Evolutionary conservation across 2,113 vertebrate species (phyloP).

Genomic region (Tonatia bakeri): DNA sequence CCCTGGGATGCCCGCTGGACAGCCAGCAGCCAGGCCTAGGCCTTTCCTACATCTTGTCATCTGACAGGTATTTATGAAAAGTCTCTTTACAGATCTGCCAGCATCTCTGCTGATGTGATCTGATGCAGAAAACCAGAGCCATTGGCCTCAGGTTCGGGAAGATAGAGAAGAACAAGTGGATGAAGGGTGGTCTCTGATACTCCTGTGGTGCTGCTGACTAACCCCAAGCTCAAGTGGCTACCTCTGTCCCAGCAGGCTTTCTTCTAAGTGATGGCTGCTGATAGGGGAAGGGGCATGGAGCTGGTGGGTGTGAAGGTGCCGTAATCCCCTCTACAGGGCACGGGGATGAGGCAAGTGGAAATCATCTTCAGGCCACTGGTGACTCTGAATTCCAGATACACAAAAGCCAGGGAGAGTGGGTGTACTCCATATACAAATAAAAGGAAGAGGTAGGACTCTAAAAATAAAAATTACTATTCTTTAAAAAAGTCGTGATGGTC

Average conservation of each 20-base stretch:
- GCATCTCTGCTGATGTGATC: not conserved
- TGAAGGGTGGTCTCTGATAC: not conserved
- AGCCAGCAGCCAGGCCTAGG: not conserved
- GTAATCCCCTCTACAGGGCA: not conserved
- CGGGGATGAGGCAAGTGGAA: not conserved
- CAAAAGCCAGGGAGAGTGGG: not conserved
- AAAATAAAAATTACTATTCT: not conserved
- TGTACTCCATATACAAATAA: not conserved
- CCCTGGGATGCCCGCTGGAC: not conserved
- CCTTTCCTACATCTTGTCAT: not conserved
- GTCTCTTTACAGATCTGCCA: not conserved
- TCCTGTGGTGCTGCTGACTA: not conserved
- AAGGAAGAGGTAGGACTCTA: not conserved
- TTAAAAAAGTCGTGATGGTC: not conserved
- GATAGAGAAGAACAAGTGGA: not conserved
- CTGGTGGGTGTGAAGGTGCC: not conserved
- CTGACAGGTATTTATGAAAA: not conserved
- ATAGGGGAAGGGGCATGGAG: not conserved
- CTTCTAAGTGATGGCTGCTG: not conserved
- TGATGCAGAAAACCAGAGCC: not conserved
- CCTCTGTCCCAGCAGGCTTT: accelerated
- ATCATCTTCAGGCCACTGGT: not conserved
- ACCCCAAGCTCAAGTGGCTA: not conserved
- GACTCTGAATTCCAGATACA: not conserved
- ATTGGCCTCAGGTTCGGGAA: not conserved